A percentile compares a stretch with the other conserved stretches of the same genome.
These are phyloP conservation scores for Pachycephus smyrnensis DNA, from an alignment of 2,888 invertebrate species.

Conservation along the genomic window DNA sequence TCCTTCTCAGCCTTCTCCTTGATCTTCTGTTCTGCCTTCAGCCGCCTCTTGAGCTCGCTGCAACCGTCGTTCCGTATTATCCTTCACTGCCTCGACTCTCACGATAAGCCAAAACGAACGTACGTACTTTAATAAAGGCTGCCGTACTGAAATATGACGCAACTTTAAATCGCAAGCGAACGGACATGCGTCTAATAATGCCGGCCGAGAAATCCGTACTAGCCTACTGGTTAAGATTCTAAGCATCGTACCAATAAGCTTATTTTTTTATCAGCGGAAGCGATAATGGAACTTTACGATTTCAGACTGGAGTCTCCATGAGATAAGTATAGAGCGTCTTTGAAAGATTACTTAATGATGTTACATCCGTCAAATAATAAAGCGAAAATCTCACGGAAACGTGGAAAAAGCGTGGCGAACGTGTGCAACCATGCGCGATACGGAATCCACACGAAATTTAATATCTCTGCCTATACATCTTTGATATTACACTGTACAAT, in stretches of 20 bases:
- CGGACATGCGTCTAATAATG: conserved; percentile 22
- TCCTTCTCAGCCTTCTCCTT: conserved; percentile 89
- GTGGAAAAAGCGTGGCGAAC: background rate
- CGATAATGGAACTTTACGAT: background rate
- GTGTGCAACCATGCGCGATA: background rate
- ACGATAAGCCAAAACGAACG: conserved; percentile 38
- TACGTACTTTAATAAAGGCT: conserved; percentile 54
- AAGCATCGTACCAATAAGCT: conserved; percentile 35
- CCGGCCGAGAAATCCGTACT: conserved; percentile 27
- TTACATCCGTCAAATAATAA: background rate
- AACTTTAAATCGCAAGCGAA: conserved; percentile 32
- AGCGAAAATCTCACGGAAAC: background rate
- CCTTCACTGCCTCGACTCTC: background rate
- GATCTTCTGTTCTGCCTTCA: conserved; percentile 93
- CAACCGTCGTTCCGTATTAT: conserved; percentile 42
- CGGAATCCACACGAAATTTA: background rate
- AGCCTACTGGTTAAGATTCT: conserved; percentile 42
- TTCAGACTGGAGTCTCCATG: background rate
- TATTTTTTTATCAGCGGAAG: background rate
- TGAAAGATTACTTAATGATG: background rate
- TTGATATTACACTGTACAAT: background rate
- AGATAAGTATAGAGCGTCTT: background rate
- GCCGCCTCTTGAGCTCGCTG: conserved; percentile 93
- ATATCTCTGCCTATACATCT: background rate
- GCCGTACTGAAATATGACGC: conserved; percentile 46